These are phyloP conservation scores for Strigops habroptila DNA, from an alignment of 2,113 vertebrate species.

Conservation along the genomic window DNA sequence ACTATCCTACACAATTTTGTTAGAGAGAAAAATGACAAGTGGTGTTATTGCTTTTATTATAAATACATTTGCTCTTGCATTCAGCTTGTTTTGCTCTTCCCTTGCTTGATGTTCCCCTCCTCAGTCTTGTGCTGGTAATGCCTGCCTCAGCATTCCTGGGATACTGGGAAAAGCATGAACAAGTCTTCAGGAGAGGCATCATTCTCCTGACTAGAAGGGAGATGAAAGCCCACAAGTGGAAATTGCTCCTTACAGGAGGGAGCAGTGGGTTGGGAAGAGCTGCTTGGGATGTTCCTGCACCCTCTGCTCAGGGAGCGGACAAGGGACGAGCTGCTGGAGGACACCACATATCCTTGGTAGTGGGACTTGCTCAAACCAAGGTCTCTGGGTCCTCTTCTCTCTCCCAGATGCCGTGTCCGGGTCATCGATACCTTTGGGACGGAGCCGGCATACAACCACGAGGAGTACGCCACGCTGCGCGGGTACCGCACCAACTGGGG, in stretches of 20 bases:
- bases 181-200: not conserved
- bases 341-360: not conserved
- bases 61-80: constrained; percentile 49
- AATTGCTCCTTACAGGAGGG: not conserved
- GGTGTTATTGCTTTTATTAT: constrained; percentile 73
- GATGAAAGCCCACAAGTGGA: not conserved
- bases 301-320: accelerated
- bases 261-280: not conserved
- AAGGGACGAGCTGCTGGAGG: accelerated
- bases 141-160: constrained; percentile 51
- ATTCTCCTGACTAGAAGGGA: not conserved
- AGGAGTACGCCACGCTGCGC: constrained; percentile 91
- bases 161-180: not conserved
- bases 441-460: constrained; percentile 93
- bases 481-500: constrained; percentile 98
- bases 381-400: not conserved
- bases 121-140: not conserved
- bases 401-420: constrained; percentile 87
- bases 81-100: not conserved
- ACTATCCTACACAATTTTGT: constrained; percentile 64
- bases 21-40: constrained; percentile 64
- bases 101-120: not conserved
- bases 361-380: not conserved
- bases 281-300: not conserved
- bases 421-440: constrained; percentile 98